These are phyloP conservation scores for Melipona bicolor DNA, from an alignment of 2,888 invertebrate species.

Conservation along the genomic window DNA sequence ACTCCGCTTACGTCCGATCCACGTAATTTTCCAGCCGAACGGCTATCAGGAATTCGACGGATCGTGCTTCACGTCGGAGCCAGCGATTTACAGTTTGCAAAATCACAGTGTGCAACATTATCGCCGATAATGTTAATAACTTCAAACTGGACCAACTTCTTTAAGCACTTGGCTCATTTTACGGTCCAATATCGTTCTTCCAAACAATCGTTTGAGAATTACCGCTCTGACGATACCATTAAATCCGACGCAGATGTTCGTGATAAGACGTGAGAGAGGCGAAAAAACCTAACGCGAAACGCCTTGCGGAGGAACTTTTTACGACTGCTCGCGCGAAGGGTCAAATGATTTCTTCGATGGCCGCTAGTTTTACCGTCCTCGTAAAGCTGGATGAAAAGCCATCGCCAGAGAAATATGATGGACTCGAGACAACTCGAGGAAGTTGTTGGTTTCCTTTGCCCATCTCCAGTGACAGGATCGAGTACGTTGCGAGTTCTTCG, in stretches of 20 bases:
- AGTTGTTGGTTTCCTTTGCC: background rate
- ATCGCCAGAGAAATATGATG: constrained; percentile 10
- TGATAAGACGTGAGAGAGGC: constrained; percentile 19
- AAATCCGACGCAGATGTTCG: background rate
- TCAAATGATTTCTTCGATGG: constrained; percentile 44
- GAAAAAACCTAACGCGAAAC: background rate
- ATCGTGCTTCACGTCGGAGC: background rate
- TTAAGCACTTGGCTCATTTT: constrained; percentile 3
- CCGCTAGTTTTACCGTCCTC: constrained; percentile 19
- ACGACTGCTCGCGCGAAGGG: constrained; percentile 21
- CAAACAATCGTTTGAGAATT: constrained; percentile 35
- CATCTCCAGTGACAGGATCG: background rate
- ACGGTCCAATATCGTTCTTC: constrained; percentile 38
- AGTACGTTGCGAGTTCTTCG: background rate
- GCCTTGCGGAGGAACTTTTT: constrained; percentile 8
- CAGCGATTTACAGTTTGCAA: constrained; percentile 1
- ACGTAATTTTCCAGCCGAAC: background rate
- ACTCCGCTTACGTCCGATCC: background rate
- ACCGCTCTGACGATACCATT: constrained; percentile 14
- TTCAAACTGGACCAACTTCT: constrained; percentile 7
- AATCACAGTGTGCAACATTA: constrained; percentile 16
- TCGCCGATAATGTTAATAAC: constrained; percentile 34
- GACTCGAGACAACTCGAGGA: background rate
- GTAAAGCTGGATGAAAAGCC: constrained; percentile 27
- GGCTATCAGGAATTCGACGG: constrained; percentile 7